Evolutionary conservation across 2,113 vertebrate genomes (phyloP), one percentile per base, ranked within the genome.

Genomic region (Gobio gobio): DNA sequence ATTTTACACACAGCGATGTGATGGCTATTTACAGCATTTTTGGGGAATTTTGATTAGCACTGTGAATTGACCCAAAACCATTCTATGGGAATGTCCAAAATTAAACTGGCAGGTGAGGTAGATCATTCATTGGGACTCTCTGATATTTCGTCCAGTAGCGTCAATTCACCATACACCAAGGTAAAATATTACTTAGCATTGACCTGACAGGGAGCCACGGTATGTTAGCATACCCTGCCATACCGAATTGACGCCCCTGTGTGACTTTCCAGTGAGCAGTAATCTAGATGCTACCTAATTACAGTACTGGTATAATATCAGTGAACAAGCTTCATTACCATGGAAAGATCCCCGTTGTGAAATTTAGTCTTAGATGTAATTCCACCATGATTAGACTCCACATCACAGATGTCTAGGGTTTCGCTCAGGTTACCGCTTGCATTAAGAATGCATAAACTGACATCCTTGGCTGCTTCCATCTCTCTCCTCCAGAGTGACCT

Each of bases 361-460:
- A 40, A 81, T 51, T 56, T 72, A 64, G 63, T 43, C 49, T 16
- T 24, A 24, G 66, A 82, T 72, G 49, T 82, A 70, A 82, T 56
- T 82, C 47, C 29, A 56, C 26, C 47, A 36, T 56, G 49, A 36
- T 56, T 49, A 81, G 78, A 51, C 54, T 78, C 54, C 76, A 78
- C 76, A 78, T 59, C 83, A 45, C 47, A 24, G 61, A 84, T 79
- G 73, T 51, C 29, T 56, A 40, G 22, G 10, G 36, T 59, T 85
- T 86, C 56, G 1, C n/a, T 74, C 16, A 7, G 54, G 78, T 80
- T 26, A 59, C 43, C 43, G 68, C 18, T 64, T 86, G 24, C 68
- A 81, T 29, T 63, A 86, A 80, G 77, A 81, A 74, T 74, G 40
- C 68, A 81, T 81, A 58, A 85, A 70, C 61, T 78, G 24, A 20